Evolutionary conservation across 2,888 invertebrate species (phyloP).

Genomic region (Brassicogethes aeneus): DNA sequence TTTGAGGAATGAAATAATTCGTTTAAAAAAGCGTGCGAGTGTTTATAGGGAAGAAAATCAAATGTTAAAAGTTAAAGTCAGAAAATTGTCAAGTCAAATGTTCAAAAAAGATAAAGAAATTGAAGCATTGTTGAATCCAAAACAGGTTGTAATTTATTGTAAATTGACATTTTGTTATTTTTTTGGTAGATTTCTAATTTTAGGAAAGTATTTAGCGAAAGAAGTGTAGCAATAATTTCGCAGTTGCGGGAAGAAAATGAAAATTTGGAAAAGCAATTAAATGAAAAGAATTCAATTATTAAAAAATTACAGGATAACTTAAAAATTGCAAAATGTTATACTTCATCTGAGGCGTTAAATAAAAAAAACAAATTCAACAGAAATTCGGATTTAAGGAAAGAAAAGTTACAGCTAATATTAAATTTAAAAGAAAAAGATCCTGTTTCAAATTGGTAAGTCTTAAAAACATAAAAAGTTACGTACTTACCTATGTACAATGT

Average conservation of each 20-base stretch:
- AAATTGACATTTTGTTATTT: not conserved
- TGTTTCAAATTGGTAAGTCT: too few relatives aligned
- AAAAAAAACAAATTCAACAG: too few relatives aligned
- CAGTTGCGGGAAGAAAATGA: not conserved
- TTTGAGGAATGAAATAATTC: conserved; percentile 16
- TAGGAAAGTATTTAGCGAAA: conserved; percentile 1
- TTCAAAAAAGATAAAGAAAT: conserved; percentile 27
- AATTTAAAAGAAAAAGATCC: not conserved
- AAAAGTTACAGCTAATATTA: not conserved
- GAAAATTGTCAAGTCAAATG: conserved; percentile 26
- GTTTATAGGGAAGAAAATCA: conserved; percentile 8
- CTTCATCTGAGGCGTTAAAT: not conserved
- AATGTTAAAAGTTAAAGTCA: conserved; percentile 28
- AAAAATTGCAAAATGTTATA: not conserved
- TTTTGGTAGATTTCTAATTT: not conserved
- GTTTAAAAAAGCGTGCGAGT: not conserved
- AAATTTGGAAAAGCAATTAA: not conserved
- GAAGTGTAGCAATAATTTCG: not conserved
- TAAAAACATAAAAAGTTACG: not conserved
- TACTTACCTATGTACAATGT: not conserved
- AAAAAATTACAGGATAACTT: not conserved
- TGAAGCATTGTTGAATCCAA: conserved; percentile 25
- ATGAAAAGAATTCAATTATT: not conserved
- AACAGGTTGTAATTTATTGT: conserved; percentile 14
- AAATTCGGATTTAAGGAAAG: too few relatives aligned